Evolutionary conservation across 2,797 vertebrate genomes (phyloP).

Genomic region (Novumbra hubbsi): DNA sequence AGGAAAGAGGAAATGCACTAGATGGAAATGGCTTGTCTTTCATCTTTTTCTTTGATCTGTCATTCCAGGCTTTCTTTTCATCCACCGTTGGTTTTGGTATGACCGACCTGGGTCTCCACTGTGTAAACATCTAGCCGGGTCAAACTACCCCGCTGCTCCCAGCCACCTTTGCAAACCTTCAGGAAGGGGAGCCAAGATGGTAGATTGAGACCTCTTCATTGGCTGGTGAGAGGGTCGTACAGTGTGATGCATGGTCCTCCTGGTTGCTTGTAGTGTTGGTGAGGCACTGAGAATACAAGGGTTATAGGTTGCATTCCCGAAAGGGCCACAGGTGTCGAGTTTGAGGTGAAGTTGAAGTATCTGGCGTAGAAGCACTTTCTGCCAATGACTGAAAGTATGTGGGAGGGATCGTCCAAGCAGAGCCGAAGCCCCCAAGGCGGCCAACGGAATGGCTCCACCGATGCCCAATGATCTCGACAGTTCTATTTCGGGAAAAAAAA

Average conservation of each 20-base stretch:
- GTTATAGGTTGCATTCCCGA: background rate
- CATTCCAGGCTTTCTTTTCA: conserved; percentile 26
- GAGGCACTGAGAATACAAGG: background rate
- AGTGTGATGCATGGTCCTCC: background rate
- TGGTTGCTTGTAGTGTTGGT: background rate
- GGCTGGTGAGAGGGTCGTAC: background rate
- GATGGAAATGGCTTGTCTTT: conserved; percentile 18
- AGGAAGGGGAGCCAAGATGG: too few species aligned
- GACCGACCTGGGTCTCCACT: conserved; percentile 34
- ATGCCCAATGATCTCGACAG: too few species aligned
- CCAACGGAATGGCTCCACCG: too few species aligned
- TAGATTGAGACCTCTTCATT: too few species aligned
- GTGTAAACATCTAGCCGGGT: conserved; percentile 51
- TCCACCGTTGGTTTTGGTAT: conserved; percentile 45
- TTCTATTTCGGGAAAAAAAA: too few species aligned
- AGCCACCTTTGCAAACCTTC: conserved; percentile 17
- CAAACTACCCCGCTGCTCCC: conserved; percentile 32
- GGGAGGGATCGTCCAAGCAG: too few species aligned
- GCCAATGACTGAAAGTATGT: too few species aligned
- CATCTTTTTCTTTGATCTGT: conserved; percentile 31
- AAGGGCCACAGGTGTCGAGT: background rate
- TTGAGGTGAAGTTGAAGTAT: background rate
- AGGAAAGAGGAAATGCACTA: conserved; percentile 6
- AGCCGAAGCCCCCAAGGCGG: too few species aligned
- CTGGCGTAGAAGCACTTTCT: too few species aligned